phyloP scores from a whole-genome alignment of 1,140 invertebrate genomes.

The Macrocentrus cingulum region DNA sequence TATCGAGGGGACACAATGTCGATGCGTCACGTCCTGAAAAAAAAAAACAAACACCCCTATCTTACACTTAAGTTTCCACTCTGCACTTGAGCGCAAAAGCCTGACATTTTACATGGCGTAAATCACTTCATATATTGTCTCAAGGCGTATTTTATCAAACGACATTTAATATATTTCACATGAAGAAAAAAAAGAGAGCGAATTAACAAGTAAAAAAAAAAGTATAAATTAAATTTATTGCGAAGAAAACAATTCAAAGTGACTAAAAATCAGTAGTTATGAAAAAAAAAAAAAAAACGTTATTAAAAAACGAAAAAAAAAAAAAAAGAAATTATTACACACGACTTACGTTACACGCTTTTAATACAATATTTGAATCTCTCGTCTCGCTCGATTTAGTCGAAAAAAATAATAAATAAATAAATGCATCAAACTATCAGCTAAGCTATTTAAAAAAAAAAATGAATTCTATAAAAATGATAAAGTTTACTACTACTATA shows the following conservation, averaged over 20 bases:
- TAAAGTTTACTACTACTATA: constrained; percentile 33
- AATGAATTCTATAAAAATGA: constrained; percentile 29
- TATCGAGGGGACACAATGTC: no score
- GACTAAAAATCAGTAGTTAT: constrained; percentile 9
- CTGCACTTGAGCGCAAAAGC: no score
- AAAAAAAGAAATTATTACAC: constrained; percentile 33
- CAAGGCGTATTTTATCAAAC: no score
- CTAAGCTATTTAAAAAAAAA: constrained; percentile 34
- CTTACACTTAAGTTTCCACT: no score
- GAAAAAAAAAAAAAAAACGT: constrained; percentile 30
- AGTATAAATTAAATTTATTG: constrained; percentile 8
- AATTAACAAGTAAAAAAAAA: no score
- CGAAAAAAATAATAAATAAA: constrained; percentile 28
- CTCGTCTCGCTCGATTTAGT: constrained; percentile 44
- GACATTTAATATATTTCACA: no score
- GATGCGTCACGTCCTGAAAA: no score
- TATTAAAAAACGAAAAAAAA: no score
- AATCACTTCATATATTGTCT: no score
- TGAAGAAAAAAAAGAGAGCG: no score
- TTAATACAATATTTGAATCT: constrained; percentile 46
- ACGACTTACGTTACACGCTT: constrained; percentile 43
- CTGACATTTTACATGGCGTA: no score
- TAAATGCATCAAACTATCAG: constrained; percentile 36
- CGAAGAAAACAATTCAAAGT: constrained; percentile 17
- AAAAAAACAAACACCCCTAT: no score